Base-by-base conservation (phyloP, 2,888 invertebrate species). In the Apamea monoglypha region DNA sequence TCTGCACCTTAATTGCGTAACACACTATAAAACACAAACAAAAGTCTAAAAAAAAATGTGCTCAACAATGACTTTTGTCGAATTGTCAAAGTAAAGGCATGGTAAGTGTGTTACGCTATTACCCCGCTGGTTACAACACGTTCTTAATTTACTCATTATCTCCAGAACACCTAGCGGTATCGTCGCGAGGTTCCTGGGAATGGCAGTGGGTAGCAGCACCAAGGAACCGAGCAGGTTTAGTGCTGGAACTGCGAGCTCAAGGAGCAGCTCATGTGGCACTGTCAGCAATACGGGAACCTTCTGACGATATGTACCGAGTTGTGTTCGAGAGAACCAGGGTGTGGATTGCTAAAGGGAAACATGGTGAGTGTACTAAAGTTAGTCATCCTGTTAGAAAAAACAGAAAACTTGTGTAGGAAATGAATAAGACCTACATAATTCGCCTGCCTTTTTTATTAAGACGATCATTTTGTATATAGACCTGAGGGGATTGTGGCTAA, bases 181-280 rank as follows among this genome's bases (percentile, higher is more conserved):
- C 98, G 0, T 97, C 97, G 0, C 95, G 97, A 14, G 97, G 97
- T 8, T 97, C 97, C 16, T 98, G 97, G 96, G 97, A 97, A 71
- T 98, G 97, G 95, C 97, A 98, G 86, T 98, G 97, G 97, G 97
- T 98, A 64, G 95, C 97, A 0, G 97, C 98, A 0, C 98, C 98
- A 0, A 94, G 97, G 68, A 98, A 98, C 91, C 94, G 97, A 82
- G 97, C 97, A 40, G 97, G 97, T 4, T 91, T 98, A n/a, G 97
- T 98, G 2, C 92, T 98, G 78, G 98, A 98, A 89, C 94, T 98
- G 21, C 95, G 97, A 69, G 96, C 97, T 0, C 97, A 97, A 63
- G 97, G 97, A 25, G 97, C 97, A 0, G 97, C 97, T 1, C 97
- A 97, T 85, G 97, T 98, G 0, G 97, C 97, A 0, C 91, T 98